Evolutionary conservation across 2,797 vertebrate species (phyloP).

Genomic region (Fratercula arctica): DNA sequence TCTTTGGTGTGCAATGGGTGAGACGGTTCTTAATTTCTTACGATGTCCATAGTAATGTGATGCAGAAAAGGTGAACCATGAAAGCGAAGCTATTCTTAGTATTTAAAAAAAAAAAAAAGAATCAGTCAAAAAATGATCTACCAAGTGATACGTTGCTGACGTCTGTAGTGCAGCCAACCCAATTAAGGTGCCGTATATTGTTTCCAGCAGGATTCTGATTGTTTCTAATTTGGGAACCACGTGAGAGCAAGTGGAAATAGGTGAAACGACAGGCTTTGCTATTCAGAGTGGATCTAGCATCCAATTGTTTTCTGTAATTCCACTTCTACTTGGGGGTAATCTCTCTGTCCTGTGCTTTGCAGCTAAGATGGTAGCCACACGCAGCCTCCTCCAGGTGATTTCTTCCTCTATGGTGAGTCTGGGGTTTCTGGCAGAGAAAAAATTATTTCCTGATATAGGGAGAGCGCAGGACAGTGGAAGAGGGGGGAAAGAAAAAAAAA

Average conservation of each 20-base stretch:
- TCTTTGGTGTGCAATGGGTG: background rate
- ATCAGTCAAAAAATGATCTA: background rate
- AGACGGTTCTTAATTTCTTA: slow-evolving; percentile 17
- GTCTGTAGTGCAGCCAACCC: slow-evolving; percentile 49
- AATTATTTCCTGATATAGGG: background rate
- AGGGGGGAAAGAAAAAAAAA: background rate
- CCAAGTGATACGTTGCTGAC: slow-evolving; percentile 37
- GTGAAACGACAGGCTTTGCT: slow-evolving; percentile 17
- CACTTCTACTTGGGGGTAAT: background rate
- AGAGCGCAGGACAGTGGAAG: background rate
- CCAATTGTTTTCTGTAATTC: background rate
- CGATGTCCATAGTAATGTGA: background rate
- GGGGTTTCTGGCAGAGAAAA: background rate
- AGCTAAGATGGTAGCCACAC: background rate
- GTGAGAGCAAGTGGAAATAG: slow-evolving; percentile 11
- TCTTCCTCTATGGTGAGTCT: background rate
- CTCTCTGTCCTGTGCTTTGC: background rate
- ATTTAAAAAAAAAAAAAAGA: background rate
- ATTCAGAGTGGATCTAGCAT: background rate
- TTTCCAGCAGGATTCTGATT: slow-evolving; percentile 53
- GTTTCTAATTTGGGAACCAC: slow-evolving; percentile 63
- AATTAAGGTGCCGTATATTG: slow-evolving; percentile 53
- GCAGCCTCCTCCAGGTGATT: background rate
- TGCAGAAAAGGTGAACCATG: slow-evolving; percentile 55
- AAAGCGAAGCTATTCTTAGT: slow-evolving; percentile 54